Percentiles rank a stretch among this genome's conserved stretches.
Evolutionary conservation across 2,888 invertebrate genomes (phyloP).

Genomic region (Limnephilus marmoratus): DNA sequence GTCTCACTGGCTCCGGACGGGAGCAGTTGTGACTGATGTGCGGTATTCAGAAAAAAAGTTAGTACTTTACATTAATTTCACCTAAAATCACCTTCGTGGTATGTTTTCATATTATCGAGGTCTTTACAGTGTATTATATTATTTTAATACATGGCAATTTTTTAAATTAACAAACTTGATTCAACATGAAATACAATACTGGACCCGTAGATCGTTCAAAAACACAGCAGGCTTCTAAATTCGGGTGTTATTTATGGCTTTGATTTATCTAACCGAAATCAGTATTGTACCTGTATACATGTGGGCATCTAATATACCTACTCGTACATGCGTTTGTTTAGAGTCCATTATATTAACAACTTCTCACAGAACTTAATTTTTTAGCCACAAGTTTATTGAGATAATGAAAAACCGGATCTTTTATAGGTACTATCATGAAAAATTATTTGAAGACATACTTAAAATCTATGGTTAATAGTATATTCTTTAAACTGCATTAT

Average conservation of each 20-base stretch:
- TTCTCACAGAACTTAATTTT: too few species aligned
- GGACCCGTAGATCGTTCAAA: neutral
- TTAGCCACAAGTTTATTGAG: too few species aligned
- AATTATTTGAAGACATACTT: too few species aligned
- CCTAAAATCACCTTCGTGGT: neutral
- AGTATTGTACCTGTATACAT: neutral
- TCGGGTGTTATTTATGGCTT: conserved; percentile 22
- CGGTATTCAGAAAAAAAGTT: too few species aligned
- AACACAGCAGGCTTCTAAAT: conserved; percentile 5
- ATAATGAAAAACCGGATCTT: too few species aligned
- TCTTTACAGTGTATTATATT: neutral
- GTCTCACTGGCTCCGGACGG: too few species aligned
- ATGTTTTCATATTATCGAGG: neutral
- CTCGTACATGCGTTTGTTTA: neutral
- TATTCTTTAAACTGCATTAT: too few species aligned
- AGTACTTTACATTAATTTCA: too few species aligned
- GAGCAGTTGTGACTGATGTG: too few species aligned
- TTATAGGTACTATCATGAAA: too few species aligned
- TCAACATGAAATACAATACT: neutral
- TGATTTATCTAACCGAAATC: conserved; percentile 32
- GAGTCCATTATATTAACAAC: too few species aligned
- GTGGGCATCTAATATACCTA: neutral
- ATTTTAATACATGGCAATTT: neutral
- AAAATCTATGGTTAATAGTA: too few species aligned
- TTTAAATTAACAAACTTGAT: neutral